These are phyloP conservation scores for Arrhamphus sclerolepis DNA, from an alignment of 2,797 vertebrate genomes.

Conservation along the genomic window DNA sequence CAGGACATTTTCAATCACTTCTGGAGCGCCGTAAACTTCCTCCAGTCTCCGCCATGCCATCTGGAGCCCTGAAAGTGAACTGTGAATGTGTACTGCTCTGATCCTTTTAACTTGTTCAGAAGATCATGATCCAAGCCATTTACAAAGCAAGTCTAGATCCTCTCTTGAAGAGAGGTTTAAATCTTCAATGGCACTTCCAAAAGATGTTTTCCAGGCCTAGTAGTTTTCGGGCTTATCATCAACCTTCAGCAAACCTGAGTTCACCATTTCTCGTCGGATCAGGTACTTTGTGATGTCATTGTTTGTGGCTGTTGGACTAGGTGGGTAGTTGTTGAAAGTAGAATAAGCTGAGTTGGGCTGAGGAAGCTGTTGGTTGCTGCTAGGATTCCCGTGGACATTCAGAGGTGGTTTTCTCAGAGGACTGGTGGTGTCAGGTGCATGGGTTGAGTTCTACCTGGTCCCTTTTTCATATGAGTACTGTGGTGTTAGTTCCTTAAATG, in stretches of 20 bases:
- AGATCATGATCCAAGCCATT: slow-evolving; percentile 5
- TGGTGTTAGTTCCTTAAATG: too few relatives aligned
- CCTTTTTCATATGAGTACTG: too few relatives aligned
- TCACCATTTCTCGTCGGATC: neutral
- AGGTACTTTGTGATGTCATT: neutral
- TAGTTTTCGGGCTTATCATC: slow-evolving; percentile 5
- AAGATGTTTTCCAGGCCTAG: slow-evolving; percentile 2
- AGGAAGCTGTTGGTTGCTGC: too few relatives aligned
- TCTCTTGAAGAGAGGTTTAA: neutral
- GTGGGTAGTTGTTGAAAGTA: neutral
- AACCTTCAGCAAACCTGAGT: neutral
- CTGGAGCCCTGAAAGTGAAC: neutral
- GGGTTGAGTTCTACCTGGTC: too few relatives aligned
- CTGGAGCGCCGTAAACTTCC: slow-evolving; percentile 1
- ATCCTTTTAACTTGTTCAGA: neutral
- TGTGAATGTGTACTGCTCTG: neutral
- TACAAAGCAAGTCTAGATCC: slow-evolving; percentile 1
- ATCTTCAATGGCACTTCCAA: neutral
- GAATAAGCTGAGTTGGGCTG: too few relatives aligned
- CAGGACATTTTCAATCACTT: neutral
- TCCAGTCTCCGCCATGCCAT: slow-evolving; percentile 1
- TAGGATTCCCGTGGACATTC: too few relatives aligned
- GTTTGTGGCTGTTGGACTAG: neutral
- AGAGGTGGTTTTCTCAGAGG: too few relatives aligned
- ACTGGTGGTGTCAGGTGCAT: too few relatives aligned